Base-by-base conservation (phyloP, 2,113 vertebrate species). In the Gorilla gorilla region DNA sequence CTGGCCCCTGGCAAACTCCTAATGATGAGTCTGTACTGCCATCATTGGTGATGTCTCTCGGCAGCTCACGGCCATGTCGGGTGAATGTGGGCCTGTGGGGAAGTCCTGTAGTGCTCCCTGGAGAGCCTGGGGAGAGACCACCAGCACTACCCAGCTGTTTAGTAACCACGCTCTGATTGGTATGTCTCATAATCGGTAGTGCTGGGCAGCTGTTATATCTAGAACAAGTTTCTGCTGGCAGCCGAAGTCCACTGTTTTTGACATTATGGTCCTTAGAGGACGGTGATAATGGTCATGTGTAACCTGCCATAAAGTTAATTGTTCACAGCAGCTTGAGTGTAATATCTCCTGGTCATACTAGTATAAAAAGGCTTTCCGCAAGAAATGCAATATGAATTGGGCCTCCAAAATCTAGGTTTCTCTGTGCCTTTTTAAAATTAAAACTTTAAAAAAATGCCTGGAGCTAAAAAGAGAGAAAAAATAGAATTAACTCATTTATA, bases 321-420 rank as follows among this genome's bases (percentile, higher is more conserved):
- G 40, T 18, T 55, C 50, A 22, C 2, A 57, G 52, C 13, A 83
- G 27, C 68, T 73, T 55, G 27, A 59, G 55, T 73, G 40, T 35
- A n/a, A 11, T 82, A 23, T 40, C 76, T 92, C 64, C 55, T 22
- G 30, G 18, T 81, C 45, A n/a, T 17, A 32, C 81, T 92, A 8
- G 61, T 72, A 48, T 81, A 61, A 52, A 75, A 75, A 61, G 55
- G 30, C 70, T 92, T 84, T 84, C 90, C 61, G 14, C 38, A 45
- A 18, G 68, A 73, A 61, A 83, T 75, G 14, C 27, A 92, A 8
- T 61, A 48, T 84, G 25, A 61, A 75, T 83, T 27, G 22, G 14
- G 40, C 45, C 66, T 61, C 27, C 79, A 57, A 45, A 70, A 55
- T 59, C 40, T 30, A 92, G 22, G 35, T 73, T 73, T 73, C 8